These are phyloP conservation scores for Shargacucullia verbasci DNA, from an alignment of 2,888 invertebrate genomes.

Conservation along the genomic window DNA sequence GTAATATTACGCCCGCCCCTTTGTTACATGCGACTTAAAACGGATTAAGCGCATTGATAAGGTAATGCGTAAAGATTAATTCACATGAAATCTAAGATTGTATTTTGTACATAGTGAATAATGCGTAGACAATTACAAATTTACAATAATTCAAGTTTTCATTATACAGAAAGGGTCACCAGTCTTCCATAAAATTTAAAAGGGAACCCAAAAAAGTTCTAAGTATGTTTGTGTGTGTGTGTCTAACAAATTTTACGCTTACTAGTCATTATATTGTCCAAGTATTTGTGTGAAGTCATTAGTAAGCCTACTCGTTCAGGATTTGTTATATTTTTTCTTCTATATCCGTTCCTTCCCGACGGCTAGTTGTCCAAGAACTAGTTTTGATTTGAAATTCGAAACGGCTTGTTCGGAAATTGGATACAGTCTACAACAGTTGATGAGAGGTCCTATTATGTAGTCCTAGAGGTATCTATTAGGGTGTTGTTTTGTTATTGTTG, in stretches of 20 bases:
- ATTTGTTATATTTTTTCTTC: conserved; percentile 58
- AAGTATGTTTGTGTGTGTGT: conserved; percentile 61
- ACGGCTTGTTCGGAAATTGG: conserved; percentile 48
- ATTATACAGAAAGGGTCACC: conserved; percentile 37
- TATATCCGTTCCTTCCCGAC: conserved; percentile 37
- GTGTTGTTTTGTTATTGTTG: conserved; percentile 18
- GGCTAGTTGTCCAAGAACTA: conserved; percentile 34
- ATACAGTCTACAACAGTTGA: conserved; percentile 38
- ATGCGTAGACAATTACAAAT: no score
- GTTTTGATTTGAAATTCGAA: conserved; percentile 53
- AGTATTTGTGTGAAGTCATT: conserved; percentile 73
- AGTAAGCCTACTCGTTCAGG: conserved; percentile 64
- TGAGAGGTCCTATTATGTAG: conserved; percentile 29
- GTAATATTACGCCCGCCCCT: no score
- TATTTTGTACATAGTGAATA: neutral
- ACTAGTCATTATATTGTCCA: conserved; percentile 70
- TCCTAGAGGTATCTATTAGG: conserved; percentile 23
- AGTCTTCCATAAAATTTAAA: conserved; percentile 26
- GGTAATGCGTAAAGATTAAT: no score
- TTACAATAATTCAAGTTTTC: no score
- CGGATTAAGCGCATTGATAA: no score
- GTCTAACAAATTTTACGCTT: conserved; percentile 72
- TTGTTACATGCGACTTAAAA: no score
- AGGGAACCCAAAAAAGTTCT: conserved; percentile 61
- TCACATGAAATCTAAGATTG: no score